Evolutionary conservation across 2,888 invertebrate genomes (phyloP), one percentile per base, ranked within the genome.

Genomic region (Lacanobia wlatinum): DNA sequence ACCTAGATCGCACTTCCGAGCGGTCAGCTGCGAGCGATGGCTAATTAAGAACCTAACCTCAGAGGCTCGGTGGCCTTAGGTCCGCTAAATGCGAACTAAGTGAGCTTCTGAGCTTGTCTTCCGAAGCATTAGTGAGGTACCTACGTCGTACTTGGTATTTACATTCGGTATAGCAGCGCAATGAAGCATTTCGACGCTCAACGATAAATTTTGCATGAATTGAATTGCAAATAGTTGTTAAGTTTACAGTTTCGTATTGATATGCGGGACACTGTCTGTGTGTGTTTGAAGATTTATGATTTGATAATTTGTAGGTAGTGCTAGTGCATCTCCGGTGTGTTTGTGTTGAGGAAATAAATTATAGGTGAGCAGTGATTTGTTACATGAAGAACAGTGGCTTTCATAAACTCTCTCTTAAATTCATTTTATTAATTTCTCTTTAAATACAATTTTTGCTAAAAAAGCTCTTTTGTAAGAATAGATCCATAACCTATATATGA

Each of bases 41-140:
- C 93, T 95, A 95, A 96, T 96, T 96, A 95, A 94, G 95, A 92
- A 94, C 91, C 90, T 91, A 91, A 94, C 95, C 95, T 93, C 94
- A 92, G 89, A 87, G 89, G 87, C 87, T 90, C 84, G 87, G 88
- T 92, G 88, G 92, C 87, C 89, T 92, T 89, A 92, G 94, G 92
- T 92, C 88, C 86, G 89, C 92, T 93, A 94, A 94, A 94, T 94
- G 92, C 88, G 89, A 88, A 89, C 93, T 94, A 93, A 94, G 93
- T 92, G 92, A 92, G 90, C 91, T 91, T 87, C 89, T 89, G 89
- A 91, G 91, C 90, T 90, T 89, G 92, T 92, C 92, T 91, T 91
- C 90, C 86, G 83, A 87, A 88, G 91, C 87, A 88, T 92, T 91
- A 91, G 88, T 85, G 81, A 86, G 71, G 75, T 77, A 82, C 75